These are phyloP conservation scores for Zosterops borbonicus DNA, from an alignment of 2,113 vertebrate genomes.

Conservation along the genomic window DNA sequence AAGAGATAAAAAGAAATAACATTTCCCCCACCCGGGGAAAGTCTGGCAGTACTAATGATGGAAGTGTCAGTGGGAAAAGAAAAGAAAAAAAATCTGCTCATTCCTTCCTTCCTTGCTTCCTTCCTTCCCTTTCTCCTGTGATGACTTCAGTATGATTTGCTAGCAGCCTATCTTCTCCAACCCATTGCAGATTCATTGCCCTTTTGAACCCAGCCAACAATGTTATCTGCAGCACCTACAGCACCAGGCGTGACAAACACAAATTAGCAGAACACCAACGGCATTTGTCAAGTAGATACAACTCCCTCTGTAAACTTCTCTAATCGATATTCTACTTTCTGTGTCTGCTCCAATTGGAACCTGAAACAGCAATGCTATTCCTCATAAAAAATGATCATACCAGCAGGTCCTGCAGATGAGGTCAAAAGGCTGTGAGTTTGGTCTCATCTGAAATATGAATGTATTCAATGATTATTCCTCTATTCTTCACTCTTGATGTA, in stretches of 20 bases:
- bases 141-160: background rate
- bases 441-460: background rate
- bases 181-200: background rate
- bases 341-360: background rate
- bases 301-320: background rate
- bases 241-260: background rate
- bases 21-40: background rate
- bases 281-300: background rate
- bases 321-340: background rate
- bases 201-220: background rate
- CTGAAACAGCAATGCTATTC: background rate
- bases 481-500: background rate
- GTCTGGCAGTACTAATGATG: background rate
- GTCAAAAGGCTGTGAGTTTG: background rate
- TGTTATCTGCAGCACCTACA: background rate
- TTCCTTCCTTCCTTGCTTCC: background rate
- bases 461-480: background rate
- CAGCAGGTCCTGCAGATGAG: background rate
- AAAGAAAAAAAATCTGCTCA: background rate
- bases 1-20: background rate
- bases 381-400: background rate
- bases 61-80: background rate
- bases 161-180: background rate
- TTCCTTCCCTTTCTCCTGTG: background rate
- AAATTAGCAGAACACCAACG: background rate